Percentiles rank a stretch among this genome's conserved stretches.
Conservation (phyloP, 2,797 vertebrate genomes). For the Danio kyathit region DNA sequence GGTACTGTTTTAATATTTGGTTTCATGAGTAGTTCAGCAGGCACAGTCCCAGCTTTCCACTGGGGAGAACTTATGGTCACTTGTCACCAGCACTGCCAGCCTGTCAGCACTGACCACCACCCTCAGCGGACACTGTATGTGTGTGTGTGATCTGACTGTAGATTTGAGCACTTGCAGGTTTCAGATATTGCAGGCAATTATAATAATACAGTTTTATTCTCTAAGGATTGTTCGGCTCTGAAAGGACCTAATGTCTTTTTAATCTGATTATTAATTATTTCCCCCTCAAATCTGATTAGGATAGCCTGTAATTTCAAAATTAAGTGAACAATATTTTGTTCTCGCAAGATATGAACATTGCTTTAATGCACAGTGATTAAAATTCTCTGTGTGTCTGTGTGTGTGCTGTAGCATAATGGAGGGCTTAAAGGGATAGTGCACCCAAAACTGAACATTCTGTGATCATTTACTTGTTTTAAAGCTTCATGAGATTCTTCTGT, state of each 20-base stretch:
- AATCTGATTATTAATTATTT: background rate
- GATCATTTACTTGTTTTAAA: too few relatives aligned
- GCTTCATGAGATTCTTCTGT: too few relatives aligned
- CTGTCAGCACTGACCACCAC: constrained; percentile 30
- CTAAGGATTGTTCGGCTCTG: background rate
- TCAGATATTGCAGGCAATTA: background rate
- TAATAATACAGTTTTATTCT: background rate
- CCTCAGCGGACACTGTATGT: constrained; percentile 19
- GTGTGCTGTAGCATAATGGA: background rate
- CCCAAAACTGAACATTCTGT: too few relatives aligned
- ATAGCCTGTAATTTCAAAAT: background rate
- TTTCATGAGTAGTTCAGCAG: constrained; percentile 38
- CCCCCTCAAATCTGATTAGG: background rate
- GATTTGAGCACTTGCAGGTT: background rate
- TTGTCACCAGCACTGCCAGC: constrained; percentile 26
- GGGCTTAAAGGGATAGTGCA: background rate
- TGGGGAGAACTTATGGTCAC: constrained; percentile 41
- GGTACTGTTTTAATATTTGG: constrained; percentile 15
- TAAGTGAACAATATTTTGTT: background rate
- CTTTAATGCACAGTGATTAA: background rate
- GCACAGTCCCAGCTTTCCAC: constrained; percentile 41
- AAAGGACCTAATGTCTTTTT: constrained; percentile 1
- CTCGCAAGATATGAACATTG: background rate
- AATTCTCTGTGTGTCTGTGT: background rate
- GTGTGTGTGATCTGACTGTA: constrained; percentile 24